Conservation (phyloP, 2,113 vertebrate genomes). For the Elephantulus edwardii region DNA sequence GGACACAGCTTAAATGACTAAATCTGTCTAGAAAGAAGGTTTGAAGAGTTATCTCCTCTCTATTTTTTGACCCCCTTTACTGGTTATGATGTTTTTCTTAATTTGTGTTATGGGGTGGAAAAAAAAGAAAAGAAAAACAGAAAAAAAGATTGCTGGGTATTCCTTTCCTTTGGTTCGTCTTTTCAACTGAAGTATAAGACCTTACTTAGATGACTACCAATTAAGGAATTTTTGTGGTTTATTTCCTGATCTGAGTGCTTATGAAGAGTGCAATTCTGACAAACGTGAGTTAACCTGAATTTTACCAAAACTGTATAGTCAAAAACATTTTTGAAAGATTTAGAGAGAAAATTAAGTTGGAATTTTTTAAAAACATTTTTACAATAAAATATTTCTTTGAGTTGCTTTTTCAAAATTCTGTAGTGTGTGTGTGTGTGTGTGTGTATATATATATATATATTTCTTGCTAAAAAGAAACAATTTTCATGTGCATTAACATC, state of each 20-base stretch:
- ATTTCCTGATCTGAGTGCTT: conserved; percentile 72
- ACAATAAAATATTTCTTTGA: conserved; percentile 18
- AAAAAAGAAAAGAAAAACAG: background rate
- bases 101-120: background rate
- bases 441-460: too few species aligned
- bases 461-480: conserved; percentile 10
- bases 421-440: too few species aligned
- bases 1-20: conserved; percentile 22
- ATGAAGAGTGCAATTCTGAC: conserved; percentile 73
- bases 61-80: conserved; percentile 30
- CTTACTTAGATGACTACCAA: conserved; percentile 71
- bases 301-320: conserved; percentile 44
- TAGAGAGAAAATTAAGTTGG: conserved; percentile 32
- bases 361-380: conserved; percentile 51
- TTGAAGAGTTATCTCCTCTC: background rate
- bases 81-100: conserved; percentile 53
- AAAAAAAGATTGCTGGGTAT: conserved; percentile 54
- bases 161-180: conserved; percentile 48
- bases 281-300: conserved; percentile 59
- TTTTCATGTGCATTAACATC: conserved; percentile 25
- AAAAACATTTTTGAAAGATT: conserved; percentile 56
- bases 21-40: conserved; percentile 48
- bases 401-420: conserved; percentile 13
- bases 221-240: conserved; percentile 77
- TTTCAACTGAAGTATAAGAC: conserved; percentile 58